A percentile compares a stretch with the other conserved stretches of the same genome.
Evolutionary conservation across 2,797 vertebrate species (phyloP).

Genomic region (Pangasius macronema): DNA sequence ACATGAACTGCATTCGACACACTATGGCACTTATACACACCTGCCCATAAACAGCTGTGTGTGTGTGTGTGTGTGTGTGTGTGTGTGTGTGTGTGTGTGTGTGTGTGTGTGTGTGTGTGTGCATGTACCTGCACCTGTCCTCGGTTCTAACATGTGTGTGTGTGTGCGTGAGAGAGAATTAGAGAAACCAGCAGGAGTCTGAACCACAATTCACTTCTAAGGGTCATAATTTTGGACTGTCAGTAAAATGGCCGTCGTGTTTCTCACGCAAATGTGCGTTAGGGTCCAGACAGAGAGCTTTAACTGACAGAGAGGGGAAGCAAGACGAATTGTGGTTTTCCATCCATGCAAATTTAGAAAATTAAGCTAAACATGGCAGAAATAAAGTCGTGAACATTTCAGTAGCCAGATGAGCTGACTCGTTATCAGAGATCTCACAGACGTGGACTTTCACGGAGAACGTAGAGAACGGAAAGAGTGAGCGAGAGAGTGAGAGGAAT

Average conservation of each 20-base stretch:
- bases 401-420: background rate
- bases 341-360: background rate
- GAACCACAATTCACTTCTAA: background rate
- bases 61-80: constrained; percentile 32
- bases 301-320: too few species aligned
- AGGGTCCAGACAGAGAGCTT: background rate
- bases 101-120: background rate
- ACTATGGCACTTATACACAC: background rate
- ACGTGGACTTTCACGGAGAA: background rate
- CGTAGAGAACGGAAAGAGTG: background rate
- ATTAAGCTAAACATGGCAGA: background rate
- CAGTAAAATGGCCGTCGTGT: background rate
- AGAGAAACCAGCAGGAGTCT: constrained; percentile 6
- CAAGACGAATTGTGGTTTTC: background rate
- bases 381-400: background rate
- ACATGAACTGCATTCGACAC: constrained; percentile 12
- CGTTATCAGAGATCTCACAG: background rate
- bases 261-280: background rate
- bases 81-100: constrained; percentile 12
- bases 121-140: background rate
- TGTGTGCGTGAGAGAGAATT: background rate
- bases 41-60: constrained; percentile 28
- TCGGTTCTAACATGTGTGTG: background rate
- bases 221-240: background rate
- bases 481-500: background rate